Evolutionary conservation across 2,888 invertebrate genomes (phyloP), one percentile per base, ranked within the genome.

Genomic region (Drosophila diplacantha): DNA sequence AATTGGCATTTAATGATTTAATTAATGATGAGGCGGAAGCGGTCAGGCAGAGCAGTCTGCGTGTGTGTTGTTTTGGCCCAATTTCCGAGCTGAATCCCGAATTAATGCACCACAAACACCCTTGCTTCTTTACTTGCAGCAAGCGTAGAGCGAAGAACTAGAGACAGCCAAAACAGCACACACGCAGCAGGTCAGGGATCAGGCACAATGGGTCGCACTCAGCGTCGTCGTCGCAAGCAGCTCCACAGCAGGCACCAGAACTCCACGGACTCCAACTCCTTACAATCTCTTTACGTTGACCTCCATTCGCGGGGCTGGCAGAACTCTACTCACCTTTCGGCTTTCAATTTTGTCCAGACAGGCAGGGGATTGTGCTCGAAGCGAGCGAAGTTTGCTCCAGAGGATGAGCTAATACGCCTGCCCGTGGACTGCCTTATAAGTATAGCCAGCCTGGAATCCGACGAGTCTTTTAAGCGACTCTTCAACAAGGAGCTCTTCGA

Each of bases 301-400:
- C 56, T 88, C 20, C 67, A 68, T 39, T 43, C 55, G 53, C 87
- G 90, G 67, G 90, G 90, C 50, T 91, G 93, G 90, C 86, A 87
- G 43, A 90, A 92, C 71, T 89, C 90, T 43, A 89, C 90, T 16
- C 89, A 90, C 64, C 86, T 94, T 20, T 87, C 87, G 24, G 87
- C 92, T n/a, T 90, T 90, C 8, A 79, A 90, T 58, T 95, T 94
- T 86, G 71, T 89, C 26, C 84, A 88, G 11, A 95, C 94, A 6
- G 95, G 95, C 9, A 90, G 96, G 57, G 96, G 96, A 22, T 89
- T 96, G 24, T 90, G 91, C 77, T 91, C 94, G 0, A 91, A 90
- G 76, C 38, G 32, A 5, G 54, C 39, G 72, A 87, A 86, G 39
- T 89, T 94, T 34, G 74, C 81, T 9, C 80, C 89, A 24, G 91